Conservation (phyloP, 1,140 invertebrate genomes). For the Penaeus chinensis region DNA sequence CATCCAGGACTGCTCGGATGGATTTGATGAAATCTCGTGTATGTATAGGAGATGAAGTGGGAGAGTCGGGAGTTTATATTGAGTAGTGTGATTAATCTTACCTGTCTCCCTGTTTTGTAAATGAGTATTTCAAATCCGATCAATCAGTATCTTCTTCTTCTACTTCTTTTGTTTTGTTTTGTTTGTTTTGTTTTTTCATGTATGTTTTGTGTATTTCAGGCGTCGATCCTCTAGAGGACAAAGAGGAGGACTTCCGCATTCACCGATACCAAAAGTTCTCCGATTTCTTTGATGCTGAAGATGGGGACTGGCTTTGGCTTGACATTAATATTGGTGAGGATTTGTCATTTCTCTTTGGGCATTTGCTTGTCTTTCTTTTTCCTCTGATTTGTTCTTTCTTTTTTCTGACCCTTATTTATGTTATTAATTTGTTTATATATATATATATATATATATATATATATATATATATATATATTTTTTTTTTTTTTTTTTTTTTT, state of each 20-base stretch:
- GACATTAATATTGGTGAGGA: conserved; percentile 67
- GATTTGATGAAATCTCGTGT: conserved; percentile 70
- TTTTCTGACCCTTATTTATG: too few species aligned
- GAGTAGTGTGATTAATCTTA: background rate
- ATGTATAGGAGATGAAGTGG: conserved; percentile 56
- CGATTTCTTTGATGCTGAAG: conserved; percentile 69
- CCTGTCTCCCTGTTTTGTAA: background rate
- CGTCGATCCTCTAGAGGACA: conserved; percentile 38
- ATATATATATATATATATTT: too few species aligned
- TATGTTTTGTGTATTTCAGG: conserved; percentile 25
- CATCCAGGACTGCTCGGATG: conserved; percentile 67
- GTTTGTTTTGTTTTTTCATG: background rate
- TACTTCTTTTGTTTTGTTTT: background rate
- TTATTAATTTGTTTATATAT: too few species aligned
- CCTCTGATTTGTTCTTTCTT: background rate
- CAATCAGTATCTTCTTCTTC: background rate
- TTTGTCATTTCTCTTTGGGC: background rate
- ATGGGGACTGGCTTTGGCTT: conserved; percentile 70
- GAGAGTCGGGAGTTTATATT: background rate
- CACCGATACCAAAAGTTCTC: conserved; percentile 61
- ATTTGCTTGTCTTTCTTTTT: background rate
- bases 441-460: too few species aligned
- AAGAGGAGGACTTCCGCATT: conserved; percentile 52
- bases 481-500: too few species aligned
- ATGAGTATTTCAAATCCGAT: background rate